phyloP scores from a whole-genome alignment of 2,797 vertebrate species.

The Cuniculus paca region DNA sequence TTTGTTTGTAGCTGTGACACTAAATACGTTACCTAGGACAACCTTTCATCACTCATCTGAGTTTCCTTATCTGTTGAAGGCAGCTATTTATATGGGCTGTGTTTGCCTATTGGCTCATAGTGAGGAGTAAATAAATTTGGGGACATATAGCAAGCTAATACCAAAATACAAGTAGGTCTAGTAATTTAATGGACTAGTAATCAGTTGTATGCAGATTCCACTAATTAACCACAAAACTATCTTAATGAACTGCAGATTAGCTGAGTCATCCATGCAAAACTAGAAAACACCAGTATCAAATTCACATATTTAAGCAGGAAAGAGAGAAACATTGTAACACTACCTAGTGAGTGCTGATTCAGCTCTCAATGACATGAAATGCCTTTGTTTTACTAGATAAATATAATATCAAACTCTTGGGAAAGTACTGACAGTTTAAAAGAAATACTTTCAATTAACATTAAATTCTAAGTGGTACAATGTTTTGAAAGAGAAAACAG shows the following conservation, averaged over 20 bases:
- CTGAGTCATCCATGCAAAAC: neutral
- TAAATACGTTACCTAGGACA: neutral
- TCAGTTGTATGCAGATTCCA: neutral
- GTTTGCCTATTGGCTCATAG: neutral
- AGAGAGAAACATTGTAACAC: neutral
- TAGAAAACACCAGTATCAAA: neutral
- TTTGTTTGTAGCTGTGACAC: neutral
- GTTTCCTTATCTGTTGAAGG: conserved; percentile 24
- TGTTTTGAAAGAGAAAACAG: conserved; percentile 43
- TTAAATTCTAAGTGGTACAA: neutral
- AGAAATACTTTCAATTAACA: conserved; percentile 43
- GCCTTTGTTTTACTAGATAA: neutral
- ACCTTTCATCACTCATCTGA: neutral
- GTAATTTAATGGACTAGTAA: neutral
- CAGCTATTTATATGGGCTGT: neutral
- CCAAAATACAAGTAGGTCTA: conserved; percentile 1
- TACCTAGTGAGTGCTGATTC: neutral
- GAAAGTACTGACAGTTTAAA: conserved; percentile 42
- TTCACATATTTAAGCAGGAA: neutral
- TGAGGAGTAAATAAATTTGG: conserved; percentile 20
- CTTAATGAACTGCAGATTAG: conserved; percentile 5
- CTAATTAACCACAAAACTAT: conserved; percentile 19
- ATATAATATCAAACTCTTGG: neutral
- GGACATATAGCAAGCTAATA: neutral
- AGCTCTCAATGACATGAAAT: neutral